phyloP scores from a whole-genome alignment of 2,797 vertebrate genomes.

The Cyclopterus lumpus region DNA sequence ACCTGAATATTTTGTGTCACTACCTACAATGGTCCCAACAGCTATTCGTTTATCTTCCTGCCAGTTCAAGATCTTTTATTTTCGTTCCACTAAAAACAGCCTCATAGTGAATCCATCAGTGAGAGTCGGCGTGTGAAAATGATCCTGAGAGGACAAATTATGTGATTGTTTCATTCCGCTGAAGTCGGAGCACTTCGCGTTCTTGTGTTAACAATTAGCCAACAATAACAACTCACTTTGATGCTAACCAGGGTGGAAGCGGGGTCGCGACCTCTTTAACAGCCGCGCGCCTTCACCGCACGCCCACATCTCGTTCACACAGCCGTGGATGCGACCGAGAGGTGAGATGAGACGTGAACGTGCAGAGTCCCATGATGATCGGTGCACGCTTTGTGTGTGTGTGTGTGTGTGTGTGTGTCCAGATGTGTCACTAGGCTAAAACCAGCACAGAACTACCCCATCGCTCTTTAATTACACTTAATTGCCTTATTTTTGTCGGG shows the following conservation, averaged over 20 bases:
- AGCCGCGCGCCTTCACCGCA: slow-evolving; percentile 17
- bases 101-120: neutral
- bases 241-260: slow-evolving; percentile 71
- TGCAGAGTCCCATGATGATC: slow-evolving; percentile 46
- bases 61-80: neutral
- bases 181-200: slow-evolving; percentile 55
- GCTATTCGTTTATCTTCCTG: neutral
- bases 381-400: slow-evolving; percentile 6
- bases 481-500: slow-evolving; percentile 46
- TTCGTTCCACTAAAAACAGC: slow-evolving; percentile 18
- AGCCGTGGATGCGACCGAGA: neutral
- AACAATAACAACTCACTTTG: slow-evolving; percentile 76
- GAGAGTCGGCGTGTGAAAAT: slow-evolving; percentile 32
- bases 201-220: slow-evolving; percentile 78
- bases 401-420: slow-evolving; percentile 33
- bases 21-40: neutral
- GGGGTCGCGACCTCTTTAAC: slow-evolving; percentile 55
- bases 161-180: slow-evolving; percentile 61
- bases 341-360: slow-evolving; percentile 34
- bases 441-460: slow-evolving; percentile 26
- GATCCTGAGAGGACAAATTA: slow-evolving; percentile 50
- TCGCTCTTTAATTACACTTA: slow-evolving; percentile 43
- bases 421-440: slow-evolving; percentile 53
- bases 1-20: neutral
- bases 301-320: neutral